Evolutionary conservation across 2,797 vertebrate genomes (phyloP).

Genomic region (Urophycis tenuis): DNA sequence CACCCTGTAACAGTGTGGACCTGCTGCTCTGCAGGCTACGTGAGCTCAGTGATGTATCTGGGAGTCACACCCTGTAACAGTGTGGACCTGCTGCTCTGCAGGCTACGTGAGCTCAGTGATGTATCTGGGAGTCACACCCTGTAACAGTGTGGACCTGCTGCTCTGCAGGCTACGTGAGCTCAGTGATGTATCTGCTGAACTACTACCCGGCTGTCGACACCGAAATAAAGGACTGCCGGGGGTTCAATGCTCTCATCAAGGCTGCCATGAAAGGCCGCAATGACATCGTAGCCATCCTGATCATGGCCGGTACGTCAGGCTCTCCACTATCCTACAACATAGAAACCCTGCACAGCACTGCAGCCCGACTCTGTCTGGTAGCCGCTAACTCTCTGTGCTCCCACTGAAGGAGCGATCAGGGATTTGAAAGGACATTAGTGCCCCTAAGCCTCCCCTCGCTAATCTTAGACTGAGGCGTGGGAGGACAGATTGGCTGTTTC

Average conservation of each 20-base stretch:
- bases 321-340: background rate
- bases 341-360: too few species aligned
- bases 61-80: too few species aligned
- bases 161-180: slow-evolving; percentile 70
- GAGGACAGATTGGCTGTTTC: background rate
- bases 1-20: too few species aligned
- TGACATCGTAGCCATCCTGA: slow-evolving; percentile 73
- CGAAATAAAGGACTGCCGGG: slow-evolving; percentile 73
- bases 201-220: slow-evolving; percentile 73
- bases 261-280: slow-evolving; percentile 73
- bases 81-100: background rate
- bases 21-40: background rate
- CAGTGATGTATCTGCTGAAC: slow-evolving; percentile 81
- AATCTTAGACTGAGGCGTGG: background rate
- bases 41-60: background rate
- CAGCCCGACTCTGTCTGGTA: background rate
- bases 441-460: background rate
- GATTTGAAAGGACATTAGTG: background rate
- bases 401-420: background rate
- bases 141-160: background rate
- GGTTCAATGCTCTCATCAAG: slow-evolving; percentile 86
- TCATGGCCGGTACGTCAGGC: slow-evolving; percentile 68
- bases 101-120: background rate
- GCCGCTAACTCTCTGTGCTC: background rate
- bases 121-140: background rate